A percentile compares a stretch with the other conserved stretches of the same genome.
Evolutionary conservation across 2,797 vertebrate species (phyloP).

Genomic region (Salarias fasciatus): DNA sequence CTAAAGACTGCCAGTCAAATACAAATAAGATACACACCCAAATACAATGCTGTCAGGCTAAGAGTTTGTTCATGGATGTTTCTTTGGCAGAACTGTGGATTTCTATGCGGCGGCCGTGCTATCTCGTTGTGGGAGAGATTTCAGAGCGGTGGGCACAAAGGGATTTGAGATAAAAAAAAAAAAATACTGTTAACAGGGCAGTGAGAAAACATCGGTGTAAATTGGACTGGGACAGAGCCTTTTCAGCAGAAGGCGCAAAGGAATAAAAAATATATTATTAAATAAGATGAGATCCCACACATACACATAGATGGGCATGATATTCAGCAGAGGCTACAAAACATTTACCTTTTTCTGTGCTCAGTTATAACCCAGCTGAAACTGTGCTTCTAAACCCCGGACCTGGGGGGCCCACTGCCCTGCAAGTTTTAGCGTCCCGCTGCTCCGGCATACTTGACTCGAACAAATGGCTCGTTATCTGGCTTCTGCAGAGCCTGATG

Average conservation of each 20-base stretch:
- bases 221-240: slow-evolving; percentile 50
- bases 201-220: slow-evolving; percentile 60
- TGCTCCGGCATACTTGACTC: no score
- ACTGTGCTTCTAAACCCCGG: no score
- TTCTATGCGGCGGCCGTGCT: slow-evolving; percentile 8
- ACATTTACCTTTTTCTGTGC: not conserved
- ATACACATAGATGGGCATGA: not conserved
- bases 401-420: no score
- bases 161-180: slow-evolving; percentile 18
- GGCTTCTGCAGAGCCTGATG: no score
- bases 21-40: slow-evolving; percentile 13
- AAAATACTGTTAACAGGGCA: slow-evolving; percentile 20
- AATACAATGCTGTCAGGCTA: slow-evolving; percentile 6
- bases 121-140: slow-evolving; percentile 19
- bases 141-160: slow-evolving; percentile 14
- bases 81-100: slow-evolving; percentile 5
- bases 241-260: slow-evolving; percentile 52
- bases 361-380: not conserved
- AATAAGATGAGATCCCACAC: not conserved
- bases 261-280: slow-evolving; percentile 25
- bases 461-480: no score
- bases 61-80: slow-evolving; percentile 6
- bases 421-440: no score
- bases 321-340: not conserved
- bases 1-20: slow-evolving; percentile 1